Conservation (phyloP, 2,113 vertebrate species). For the Petromus typicus region DNA sequence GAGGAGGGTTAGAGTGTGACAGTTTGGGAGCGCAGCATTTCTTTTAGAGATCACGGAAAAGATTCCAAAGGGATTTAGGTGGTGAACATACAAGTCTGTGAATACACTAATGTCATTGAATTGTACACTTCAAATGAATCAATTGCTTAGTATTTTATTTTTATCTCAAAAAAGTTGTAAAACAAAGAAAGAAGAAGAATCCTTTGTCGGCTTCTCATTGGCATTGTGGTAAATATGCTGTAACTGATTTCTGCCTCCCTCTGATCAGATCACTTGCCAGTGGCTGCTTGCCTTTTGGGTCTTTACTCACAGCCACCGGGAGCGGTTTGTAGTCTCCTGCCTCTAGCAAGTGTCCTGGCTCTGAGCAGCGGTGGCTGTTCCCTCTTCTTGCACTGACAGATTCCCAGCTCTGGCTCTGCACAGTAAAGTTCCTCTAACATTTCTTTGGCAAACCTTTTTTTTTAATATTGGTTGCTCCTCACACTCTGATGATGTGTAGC, state of each 20-base stretch:
- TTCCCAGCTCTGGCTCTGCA: background rate
- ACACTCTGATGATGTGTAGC: background rate
- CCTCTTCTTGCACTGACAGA: background rate
- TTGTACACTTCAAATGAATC: background rate
- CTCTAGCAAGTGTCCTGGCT: rapidly evolving
- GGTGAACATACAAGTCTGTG: background rate
- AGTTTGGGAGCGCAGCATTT: background rate
- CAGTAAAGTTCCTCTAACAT: background rate
- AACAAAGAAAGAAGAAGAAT: background rate
- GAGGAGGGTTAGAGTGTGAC: background rate
- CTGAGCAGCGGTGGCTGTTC: rapidly evolving
- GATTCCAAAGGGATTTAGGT: background rate
- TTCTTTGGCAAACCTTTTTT: background rate
- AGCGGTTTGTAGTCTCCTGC: background rate
- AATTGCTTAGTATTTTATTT: background rate
- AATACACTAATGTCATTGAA: background rate
- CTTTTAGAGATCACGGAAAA: background rate
- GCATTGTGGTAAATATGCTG: background rate
- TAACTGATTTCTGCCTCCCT: background rate
- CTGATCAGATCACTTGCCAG: background rate
- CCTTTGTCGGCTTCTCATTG: background rate
- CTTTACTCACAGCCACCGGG: background rate
- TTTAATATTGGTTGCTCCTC: background rate
- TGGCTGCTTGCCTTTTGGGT: background rate
- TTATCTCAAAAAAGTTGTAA: background rate